Conservation (phyloP, 2,888 invertebrate species). For the Schizaphis graminum region DNA sequence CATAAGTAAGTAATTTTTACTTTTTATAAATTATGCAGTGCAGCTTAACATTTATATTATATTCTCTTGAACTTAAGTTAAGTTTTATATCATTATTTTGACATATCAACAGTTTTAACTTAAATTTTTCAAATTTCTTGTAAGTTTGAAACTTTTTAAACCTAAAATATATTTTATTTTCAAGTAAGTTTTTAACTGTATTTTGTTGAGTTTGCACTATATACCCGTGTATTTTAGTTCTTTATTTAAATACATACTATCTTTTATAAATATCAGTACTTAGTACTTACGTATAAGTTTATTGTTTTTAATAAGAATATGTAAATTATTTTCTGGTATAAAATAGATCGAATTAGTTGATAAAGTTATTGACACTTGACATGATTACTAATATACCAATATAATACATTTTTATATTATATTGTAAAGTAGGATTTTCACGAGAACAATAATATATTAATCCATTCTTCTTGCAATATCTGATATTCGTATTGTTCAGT, state of each 20-base stretch:
- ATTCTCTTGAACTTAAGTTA: neutral
- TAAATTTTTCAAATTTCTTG: neutral
- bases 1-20: neutral
- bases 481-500: neutral
- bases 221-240: neutral
- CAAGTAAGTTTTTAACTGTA: neutral
- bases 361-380: constrained; percentile 47
- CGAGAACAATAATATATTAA: constrained; percentile 20
- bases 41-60: neutral
- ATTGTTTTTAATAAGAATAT: constrained; percentile 4
- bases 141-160: neutral
- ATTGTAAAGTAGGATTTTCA: neutral
- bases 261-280: constrained; percentile 7
- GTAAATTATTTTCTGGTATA: neutral
- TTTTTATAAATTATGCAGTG: neutral
- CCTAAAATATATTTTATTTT: neutral
- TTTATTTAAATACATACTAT: neutral
- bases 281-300: neutral
- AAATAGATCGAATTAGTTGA: neutral
- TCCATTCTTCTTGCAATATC: neutral
- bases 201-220: neutral
- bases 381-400: neutral
- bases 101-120: neutral
- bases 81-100: neutral
- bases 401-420: neutral